A percentile compares a stretch with the other conserved stretches of the same genome.
These are phyloP conservation scores for Podarcis raffonei DNA, from an alignment of 2,113 vertebrate genomes.

Conservation along the genomic window DNA sequence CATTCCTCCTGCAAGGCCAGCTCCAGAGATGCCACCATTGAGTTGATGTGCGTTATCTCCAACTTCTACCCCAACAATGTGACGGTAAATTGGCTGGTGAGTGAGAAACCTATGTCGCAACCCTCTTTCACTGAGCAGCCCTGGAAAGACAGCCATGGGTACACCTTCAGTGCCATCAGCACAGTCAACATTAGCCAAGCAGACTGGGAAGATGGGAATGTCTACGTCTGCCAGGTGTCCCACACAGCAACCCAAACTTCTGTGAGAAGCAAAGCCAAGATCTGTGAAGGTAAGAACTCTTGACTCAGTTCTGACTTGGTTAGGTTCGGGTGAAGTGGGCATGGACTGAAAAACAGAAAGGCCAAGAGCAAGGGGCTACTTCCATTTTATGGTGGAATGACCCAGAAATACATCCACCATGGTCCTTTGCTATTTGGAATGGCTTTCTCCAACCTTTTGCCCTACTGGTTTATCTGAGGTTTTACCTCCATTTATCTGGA, in stretches of 20 bases:
- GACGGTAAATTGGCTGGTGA: conserved; percentile 52
- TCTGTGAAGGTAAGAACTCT: conserved; percentile 55
- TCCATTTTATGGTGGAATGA: background rate
- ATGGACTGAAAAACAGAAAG: background rate
- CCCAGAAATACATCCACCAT: background rate
- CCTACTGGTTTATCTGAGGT: background rate
- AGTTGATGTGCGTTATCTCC: conserved; percentile 54
- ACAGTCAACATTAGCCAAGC: conserved; percentile 46
- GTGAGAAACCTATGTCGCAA: rapidly evolving
- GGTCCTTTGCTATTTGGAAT: background rate
- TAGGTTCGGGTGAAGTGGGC: no score
- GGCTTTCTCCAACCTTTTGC: background rate
- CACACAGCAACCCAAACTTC: background rate
- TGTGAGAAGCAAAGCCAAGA: background rate
- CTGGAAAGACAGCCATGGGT: background rate
- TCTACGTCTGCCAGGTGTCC: conserved; percentile 57
- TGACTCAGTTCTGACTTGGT: rapidly evolving
- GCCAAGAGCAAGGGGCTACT: background rate
- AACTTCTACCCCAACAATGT: conserved; percentile 10
- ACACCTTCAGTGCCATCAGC: conserved; percentile 47
- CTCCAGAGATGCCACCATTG: background rate
- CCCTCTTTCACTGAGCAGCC: rapidly evolving
- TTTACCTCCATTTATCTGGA: background rate
- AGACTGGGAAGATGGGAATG: conserved; percentile 39
- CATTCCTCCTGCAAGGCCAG: conserved; percentile 57